Evolutionary conservation across 2,888 invertebrate genomes (phyloP).

Genomic region (Diabrotica balteata): DNA sequence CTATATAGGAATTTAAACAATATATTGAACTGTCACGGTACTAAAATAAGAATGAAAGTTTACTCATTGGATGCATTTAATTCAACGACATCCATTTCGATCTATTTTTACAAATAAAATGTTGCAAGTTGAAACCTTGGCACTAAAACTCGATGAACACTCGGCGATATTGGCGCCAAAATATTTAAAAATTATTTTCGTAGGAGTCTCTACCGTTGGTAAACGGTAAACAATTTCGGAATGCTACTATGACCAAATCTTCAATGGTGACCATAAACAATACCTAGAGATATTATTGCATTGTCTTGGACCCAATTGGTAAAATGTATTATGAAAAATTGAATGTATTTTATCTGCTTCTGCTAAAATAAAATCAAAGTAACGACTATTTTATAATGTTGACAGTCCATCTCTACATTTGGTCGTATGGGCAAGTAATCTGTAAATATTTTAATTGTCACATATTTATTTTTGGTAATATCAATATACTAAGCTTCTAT

Average conservation of each 20-base stretch:
- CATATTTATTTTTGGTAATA: no score
- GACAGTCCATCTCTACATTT: no score
- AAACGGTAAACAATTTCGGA: background rate
- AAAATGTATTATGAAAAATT: no score
- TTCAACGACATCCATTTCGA: conserved; percentile 3
- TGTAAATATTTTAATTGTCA: no score
- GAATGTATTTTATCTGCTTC: no score
- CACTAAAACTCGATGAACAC: conserved; percentile 9
- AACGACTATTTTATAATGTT: no score
- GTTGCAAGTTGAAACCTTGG: conserved; percentile 20
- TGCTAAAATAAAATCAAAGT: no score
- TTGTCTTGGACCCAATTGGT: no score
- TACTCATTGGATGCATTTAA: conserved; percentile 1
- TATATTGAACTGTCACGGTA: background rate
- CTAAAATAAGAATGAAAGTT: background rate
- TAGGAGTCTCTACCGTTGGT: conserved; percentile 13
- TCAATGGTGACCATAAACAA: no score
- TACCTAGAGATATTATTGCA: no score
- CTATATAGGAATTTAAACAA: background rate
- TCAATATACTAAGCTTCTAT: no score
- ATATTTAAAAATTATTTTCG: conserved; percentile 26
- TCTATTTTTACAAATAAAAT: conserved; percentile 11
- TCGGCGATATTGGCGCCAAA: conserved; percentile 22
- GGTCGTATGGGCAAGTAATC: no score
- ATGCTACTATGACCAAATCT: background rate